Base-by-base conservation (phyloP, 1,140 invertebrate genomes). In the Atta texana region DNA sequence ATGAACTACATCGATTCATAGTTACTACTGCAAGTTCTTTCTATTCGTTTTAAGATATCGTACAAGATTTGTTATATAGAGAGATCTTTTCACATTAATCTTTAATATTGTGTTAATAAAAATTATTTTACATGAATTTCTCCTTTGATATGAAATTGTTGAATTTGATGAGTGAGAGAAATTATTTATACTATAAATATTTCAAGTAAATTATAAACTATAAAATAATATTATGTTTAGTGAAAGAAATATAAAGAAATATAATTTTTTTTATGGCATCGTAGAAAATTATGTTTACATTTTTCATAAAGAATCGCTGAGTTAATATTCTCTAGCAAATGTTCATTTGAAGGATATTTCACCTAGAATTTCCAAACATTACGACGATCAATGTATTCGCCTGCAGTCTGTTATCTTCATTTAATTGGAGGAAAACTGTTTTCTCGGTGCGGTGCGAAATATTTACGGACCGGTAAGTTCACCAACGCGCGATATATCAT, bases 401-500 rank as follows among this genome's bases (percentile, higher is more conserved):
- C 18, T 10, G 64, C 31, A 14, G 18, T 21, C n/a, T 68, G 51
- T 82, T 59, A 44, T 59, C 21, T 39, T 28, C 51, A 44, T 49
- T 74, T 74, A 59, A 74, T 74, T 82, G 55, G 18, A 74, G 34
- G 55, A 74, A 74, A 82, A 74, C 44, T 24, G 28, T 82, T 49
- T 72, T 3, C 53, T 49, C 80, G 34, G n/a, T 14, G 24, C 18
- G 24, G 24, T 7, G 34, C 24, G 24, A 82, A 61, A 49, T 61
- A 49, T 74, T 74, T 59, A 74, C 80, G 55, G 55, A 24, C 18
- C 55, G 68, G 66, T 82, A 72, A 3, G 69, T 82, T 57, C 66
- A 24, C 7, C 77, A 16, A 24, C 24, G 80, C 34, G 55, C 80
- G 80, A 82, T 72, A 34, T n/a, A 82, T 82, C 80, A 82, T 72